Conservation (phyloP, 2,888 invertebrate genomes). For the Julus scandinavius region DNA sequence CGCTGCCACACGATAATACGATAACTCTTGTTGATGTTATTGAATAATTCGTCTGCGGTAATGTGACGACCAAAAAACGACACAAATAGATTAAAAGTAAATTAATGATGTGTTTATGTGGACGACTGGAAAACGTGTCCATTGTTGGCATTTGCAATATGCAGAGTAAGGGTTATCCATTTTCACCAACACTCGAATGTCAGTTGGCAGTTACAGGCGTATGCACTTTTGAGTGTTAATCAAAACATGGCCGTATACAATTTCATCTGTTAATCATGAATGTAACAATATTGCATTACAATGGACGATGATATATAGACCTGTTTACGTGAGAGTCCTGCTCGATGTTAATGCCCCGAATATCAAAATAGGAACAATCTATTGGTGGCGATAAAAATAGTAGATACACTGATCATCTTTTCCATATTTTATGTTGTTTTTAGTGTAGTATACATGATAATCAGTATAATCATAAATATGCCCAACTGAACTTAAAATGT, state of each 20-base stretch:
- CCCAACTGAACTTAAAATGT: too few species aligned
- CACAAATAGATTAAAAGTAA: neutral
- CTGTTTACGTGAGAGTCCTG: neutral
- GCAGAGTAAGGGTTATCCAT: neutral
- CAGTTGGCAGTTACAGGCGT: neutral
- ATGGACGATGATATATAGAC: neutral
- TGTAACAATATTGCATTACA: slow-evolving; percentile 22
- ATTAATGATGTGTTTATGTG: neutral
- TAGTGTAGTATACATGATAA: too few species aligned
- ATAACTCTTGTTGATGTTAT: neutral
- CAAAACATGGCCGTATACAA: neutral
- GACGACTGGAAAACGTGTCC: neutral
- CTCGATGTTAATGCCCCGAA: neutral
- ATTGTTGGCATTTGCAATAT: slow-evolving; percentile 29
- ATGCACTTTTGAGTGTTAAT: neutral
- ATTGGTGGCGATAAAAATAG: neutral
- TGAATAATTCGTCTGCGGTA: neutral
- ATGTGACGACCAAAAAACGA: neutral
- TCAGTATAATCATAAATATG: too few species aligned
- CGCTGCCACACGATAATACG: neutral
- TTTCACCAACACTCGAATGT: neutral
- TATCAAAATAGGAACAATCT: neutral
- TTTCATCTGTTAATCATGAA: neutral
- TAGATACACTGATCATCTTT: too few species aligned
- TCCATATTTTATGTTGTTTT: too few species aligned